Evolutionary conservation across 2,113 vertebrate species (phyloP).

Genomic region (Eptesicus fuscus): DNA sequence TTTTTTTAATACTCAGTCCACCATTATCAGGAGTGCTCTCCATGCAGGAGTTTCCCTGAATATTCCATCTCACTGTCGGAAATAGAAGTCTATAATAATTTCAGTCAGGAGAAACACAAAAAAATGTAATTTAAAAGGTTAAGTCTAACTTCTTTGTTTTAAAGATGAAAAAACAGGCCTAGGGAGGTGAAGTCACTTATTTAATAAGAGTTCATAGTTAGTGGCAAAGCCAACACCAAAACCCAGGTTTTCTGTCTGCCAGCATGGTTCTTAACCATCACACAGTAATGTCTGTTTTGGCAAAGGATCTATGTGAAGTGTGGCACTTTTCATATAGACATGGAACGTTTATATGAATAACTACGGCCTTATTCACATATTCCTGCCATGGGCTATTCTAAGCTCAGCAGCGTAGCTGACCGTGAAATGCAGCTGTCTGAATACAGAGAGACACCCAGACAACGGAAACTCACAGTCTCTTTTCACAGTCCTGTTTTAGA

Average conservation of each 20-base stretch:
- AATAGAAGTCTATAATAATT: neutral
- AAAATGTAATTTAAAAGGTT: neutral
- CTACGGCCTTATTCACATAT: neutral
- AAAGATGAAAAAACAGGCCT: neutral
- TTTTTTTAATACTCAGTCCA: neutral
- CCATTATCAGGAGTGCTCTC: neutral
- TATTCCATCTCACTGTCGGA: neutral
- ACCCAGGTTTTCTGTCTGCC: neutral
- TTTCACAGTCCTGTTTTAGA: constrained; percentile 69
- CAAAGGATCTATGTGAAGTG: neutral
- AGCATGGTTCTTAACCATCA: no score
- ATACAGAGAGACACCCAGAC: constrained; percentile 64
- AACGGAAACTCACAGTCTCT: constrained; percentile 57
- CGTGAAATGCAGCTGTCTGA: constrained; percentile 59
- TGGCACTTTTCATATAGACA: neutral
- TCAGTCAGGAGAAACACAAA: neutral
- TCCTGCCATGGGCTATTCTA: constrained; percentile 40
- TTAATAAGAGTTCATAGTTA: neutral
- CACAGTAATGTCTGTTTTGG: neutral
- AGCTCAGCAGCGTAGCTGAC: constrained; percentile 53
- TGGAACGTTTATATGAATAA: neutral
- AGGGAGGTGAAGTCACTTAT: neutral
- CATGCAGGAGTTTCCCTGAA: neutral
- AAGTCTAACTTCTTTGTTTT: neutral
- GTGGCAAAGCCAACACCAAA: neutral